phyloP scores from a whole-genome alignment of 2,888 invertebrate genomes.

The Helicoverpa assulta region DNA sequence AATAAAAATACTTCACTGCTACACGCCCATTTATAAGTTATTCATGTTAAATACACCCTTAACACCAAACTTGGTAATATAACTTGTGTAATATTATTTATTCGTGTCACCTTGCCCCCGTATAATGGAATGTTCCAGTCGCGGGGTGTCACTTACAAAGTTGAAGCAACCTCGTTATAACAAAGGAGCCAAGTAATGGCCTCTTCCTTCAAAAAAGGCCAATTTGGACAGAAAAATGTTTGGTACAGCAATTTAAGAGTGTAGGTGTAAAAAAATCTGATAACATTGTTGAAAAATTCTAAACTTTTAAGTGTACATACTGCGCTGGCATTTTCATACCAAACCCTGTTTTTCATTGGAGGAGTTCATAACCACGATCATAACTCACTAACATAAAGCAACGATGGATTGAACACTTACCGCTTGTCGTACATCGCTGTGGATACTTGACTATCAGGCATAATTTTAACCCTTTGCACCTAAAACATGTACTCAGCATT shows the following conservation, averaged over 20 bases:
- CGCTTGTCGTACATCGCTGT: too few relatives aligned
- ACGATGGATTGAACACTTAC: too few relatives aligned
- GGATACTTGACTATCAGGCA: too few relatives aligned
- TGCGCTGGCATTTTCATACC: too few relatives aligned
- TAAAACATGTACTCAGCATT: too few relatives aligned
- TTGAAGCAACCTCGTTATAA: constrained; percentile 59
- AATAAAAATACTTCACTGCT: not conserved
- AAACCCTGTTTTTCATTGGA: too few relatives aligned
- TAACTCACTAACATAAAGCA: too few relatives aligned
- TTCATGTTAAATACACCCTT: constrained; percentile 35
- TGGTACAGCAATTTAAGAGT: constrained; percentile 29
- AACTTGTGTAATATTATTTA: constrained; percentile 49
- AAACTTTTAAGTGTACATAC: not conserved
- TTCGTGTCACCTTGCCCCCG: constrained; percentile 40
- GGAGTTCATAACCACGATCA: too few relatives aligned
- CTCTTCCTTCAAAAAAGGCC: constrained; percentile 64
- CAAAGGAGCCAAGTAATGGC: constrained; percentile 67
- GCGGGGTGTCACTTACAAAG: constrained; percentile 54
- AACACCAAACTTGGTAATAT: constrained; percentile 40
- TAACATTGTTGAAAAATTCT: not conserved
- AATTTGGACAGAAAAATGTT: constrained; percentile 63
- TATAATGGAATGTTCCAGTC: constrained; percentile 29
- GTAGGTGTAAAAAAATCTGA: not conserved
- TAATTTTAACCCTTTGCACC: too few relatives aligned
- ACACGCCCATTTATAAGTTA: constrained; percentile 18